phyloP scores from a whole-genome alignment of 2,888 invertebrate species.

The Argyra leucocephala region DNA sequence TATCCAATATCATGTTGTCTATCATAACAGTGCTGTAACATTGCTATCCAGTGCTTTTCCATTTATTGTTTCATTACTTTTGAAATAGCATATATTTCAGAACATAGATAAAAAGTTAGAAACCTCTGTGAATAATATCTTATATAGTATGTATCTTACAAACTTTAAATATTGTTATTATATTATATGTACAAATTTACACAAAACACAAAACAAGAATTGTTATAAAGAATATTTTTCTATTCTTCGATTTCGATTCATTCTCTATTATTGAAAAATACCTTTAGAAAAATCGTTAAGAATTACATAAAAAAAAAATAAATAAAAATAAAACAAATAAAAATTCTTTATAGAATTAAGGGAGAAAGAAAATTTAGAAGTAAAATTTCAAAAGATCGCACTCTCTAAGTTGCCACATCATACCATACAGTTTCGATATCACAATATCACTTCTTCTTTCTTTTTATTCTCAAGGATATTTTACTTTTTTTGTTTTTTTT shows the following conservation, averaged over 20 bases:
- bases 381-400: background rate
- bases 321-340: background rate
- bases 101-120: no score
- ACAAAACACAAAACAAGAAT: background rate
- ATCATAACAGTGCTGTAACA: no score
- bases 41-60: no score
- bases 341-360: background rate
- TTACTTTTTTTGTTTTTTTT: background rate
- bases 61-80: no score
- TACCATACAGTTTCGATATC: background rate
- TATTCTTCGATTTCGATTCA: background rate
- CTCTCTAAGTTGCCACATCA: background rate
- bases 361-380: background rate
- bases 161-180: background rate
- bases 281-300: background rate
- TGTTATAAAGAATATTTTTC: slow-evolving; percentile 1
- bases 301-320: background rate
- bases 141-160: no score
- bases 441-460: background rate
- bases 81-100: no score
- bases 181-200: background rate
- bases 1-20: no score
- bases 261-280: background rate
- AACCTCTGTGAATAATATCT: no score
- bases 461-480: no score